These are phyloP conservation scores for Cheiracanthium punctorium DNA, from an alignment of 2,888 invertebrate genomes.

Conservation along the genomic window DNA sequence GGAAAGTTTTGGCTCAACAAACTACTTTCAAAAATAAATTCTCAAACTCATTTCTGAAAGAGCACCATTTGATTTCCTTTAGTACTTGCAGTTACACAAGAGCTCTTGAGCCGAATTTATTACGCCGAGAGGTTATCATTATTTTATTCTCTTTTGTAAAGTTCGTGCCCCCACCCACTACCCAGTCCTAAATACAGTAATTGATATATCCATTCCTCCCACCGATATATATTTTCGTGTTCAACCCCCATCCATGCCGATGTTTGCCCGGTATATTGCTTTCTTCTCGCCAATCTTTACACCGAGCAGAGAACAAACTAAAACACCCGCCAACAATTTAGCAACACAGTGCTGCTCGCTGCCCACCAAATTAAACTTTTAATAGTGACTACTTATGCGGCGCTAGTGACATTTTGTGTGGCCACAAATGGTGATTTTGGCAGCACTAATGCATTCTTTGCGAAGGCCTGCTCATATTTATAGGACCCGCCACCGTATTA, in stretches of 20 bases:
- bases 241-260: not conserved
- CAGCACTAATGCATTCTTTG: not conserved
- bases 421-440: slow-evolving; percentile 11
- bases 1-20: too few species aligned
- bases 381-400: not conserved
- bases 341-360: too few species aligned
- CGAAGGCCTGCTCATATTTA: not conserved
- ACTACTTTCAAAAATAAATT: too few species aligned
- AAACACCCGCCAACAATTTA: too few species aligned
- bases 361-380: slow-evolving; percentile 2
- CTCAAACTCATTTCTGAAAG: too few species aligned
- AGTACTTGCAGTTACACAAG: too few species aligned
- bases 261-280: too few species aligned
- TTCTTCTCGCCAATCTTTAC: too few species aligned
- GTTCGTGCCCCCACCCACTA: not conserved
- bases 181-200: not conserved
- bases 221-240: not conserved
- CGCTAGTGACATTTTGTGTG: not conserved
- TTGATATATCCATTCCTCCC: not conserved
- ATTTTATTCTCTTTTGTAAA: not conserved
- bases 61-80: too few species aligned
- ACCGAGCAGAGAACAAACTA: too few species aligned
- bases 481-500: not conserved
- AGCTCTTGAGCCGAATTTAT: too few species aligned
- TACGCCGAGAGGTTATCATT: not conserved